phyloP scores from a whole-genome alignment of 1,140 invertebrate species.

The Colletes gigas region DNA sequence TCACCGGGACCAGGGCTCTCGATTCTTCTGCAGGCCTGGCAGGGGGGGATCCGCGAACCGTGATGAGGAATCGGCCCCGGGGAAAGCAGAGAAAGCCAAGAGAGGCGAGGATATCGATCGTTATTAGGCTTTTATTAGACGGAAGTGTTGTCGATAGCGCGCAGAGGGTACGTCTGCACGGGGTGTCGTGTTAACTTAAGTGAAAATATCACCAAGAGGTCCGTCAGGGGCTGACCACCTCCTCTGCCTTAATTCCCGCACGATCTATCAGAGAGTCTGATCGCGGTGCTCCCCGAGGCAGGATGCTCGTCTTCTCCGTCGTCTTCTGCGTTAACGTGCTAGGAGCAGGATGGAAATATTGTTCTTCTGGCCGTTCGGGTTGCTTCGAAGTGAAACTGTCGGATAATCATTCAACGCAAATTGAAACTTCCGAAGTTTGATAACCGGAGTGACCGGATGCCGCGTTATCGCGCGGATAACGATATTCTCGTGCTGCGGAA shows the following conservation, averaged over 20 bases:
- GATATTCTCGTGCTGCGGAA: background rate
- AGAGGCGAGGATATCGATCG: constrained; percentile 71
- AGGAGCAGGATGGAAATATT: too few relatives aligned
- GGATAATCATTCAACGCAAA: background rate
- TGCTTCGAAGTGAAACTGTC: background rate
- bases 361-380: background rate
- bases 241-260: constrained; percentile 44
- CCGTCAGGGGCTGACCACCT: constrained; percentile 55
- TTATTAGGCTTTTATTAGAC: constrained; percentile 77
- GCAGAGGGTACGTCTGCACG: constrained; percentile 65
- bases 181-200: constrained; percentile 77
- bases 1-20: too few relatives aligned
- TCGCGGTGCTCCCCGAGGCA: constrained; percentile 39
- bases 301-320: constrained; percentile 6
- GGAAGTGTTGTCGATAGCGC: constrained; percentile 62
- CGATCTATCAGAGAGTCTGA: constrained; percentile 59
- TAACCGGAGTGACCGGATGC: constrained; percentile 43
- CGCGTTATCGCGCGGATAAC: constrained; percentile 42
- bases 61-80: background rate
- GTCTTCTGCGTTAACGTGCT: too few relatives aligned
- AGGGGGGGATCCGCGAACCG: background rate
- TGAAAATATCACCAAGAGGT: constrained; percentile 75
- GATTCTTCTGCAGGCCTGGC: background rate
- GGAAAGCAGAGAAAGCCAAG: constrained; percentile 39
- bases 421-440: constrained; percentile 37